Percentiles rank a stretch among this genome's conserved stretches.
phyloP scores from a whole-genome alignment of 2,113 vertebrate species.

The Alethe diademata region DNA sequence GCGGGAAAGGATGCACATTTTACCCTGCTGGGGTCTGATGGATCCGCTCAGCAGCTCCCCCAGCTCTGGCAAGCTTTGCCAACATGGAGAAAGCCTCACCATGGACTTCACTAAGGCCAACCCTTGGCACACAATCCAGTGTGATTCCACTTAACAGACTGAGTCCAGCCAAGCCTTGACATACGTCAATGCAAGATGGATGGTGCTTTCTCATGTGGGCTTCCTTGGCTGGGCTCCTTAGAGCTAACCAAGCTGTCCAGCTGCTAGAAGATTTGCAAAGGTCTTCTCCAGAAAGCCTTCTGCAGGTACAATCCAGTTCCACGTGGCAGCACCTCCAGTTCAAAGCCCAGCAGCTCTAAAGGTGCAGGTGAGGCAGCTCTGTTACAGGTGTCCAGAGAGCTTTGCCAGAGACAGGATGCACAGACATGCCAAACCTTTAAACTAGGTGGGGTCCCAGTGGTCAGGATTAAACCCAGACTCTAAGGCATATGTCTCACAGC shows the following conservation, averaged over 20 bases:
- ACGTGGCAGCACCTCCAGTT: rapidly evolving
- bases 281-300: background rate
- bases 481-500: background rate
- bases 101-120: background rate
- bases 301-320: background rate
- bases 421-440: background rate
- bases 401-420: background rate
- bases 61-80: background rate
- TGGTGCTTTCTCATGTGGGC: background rate
- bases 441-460: background rate
- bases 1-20: background rate
- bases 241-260: background rate
- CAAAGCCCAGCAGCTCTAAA: background rate
- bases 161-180: background rate
- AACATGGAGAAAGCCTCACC: background rate
- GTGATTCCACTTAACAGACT: background rate
- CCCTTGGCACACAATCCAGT: background rate
- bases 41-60: background rate
- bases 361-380: background rate
- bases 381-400: no score
- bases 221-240: background rate
- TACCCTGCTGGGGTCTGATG: background rate
- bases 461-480: background rate
- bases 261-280: background rate
- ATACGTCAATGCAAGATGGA: background rate